phyloP scores from a whole-genome alignment of 2,113 vertebrate species.

The Propithecus coquereli region DNA sequence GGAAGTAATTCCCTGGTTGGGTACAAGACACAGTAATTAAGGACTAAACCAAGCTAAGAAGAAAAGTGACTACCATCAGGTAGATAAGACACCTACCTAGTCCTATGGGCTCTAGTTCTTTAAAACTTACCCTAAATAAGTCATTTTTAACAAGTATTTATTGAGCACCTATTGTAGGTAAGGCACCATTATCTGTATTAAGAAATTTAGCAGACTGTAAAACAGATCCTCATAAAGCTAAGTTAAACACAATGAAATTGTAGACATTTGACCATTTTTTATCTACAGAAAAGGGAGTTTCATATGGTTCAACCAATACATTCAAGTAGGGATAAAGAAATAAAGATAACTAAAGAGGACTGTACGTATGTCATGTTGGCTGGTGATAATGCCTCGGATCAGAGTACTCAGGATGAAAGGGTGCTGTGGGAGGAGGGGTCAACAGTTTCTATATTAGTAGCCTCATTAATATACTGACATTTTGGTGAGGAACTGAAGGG shows the following conservation, averaged over 20 bases:
- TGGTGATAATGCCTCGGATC: neutral
- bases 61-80: neutral
- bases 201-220: neutral
- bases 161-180: neutral
- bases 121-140: neutral
- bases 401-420: neutral
- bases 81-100: neutral
- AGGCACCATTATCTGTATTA: neutral
- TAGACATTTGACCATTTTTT: neutral
- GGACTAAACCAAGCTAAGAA: neutral
- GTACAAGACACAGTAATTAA: accelerated
- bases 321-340: neutral
- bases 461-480: neutral
- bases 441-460: neutral
- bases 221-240: neutral
- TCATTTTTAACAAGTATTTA: neutral
- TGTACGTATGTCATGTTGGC: neutral
- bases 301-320: neutral
- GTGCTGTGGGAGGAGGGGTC: neutral
- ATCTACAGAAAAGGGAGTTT: neutral
- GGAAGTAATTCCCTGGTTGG: neutral
- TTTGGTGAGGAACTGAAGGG: neutral
- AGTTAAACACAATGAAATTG: neutral
- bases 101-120: neutral
- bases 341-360: neutral